Conservation (phyloP, 2,113 vertebrate species). For the Procavia capensis region DNA sequence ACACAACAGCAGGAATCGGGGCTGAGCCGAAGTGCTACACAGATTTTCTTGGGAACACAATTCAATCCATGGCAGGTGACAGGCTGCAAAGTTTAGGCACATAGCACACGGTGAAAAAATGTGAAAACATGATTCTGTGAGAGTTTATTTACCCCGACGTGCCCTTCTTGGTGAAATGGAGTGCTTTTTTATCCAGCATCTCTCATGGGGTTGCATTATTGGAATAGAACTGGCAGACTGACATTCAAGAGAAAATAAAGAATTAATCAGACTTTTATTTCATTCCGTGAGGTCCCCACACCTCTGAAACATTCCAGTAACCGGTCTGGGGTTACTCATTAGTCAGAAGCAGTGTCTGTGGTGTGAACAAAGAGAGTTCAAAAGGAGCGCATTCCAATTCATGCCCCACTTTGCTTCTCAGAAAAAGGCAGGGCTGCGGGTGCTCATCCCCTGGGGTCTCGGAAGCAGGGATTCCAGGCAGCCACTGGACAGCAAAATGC, state of each 20-base stretch:
- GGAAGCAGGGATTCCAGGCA: background rate
- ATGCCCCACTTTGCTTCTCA: background rate
- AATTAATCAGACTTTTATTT: conserved; percentile 73
- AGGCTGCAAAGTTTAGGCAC: rapidly evolving
- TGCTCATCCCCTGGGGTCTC: background rate
- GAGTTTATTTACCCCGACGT: background rate
- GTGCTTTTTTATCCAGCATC: background rate
- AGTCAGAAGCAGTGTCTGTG: background rate
- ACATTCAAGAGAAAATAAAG: conserved; percentile 73
- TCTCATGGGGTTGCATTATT: conserved; percentile 79
- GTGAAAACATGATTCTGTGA: conserved; percentile 36
- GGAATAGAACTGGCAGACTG: conserved; percentile 78
- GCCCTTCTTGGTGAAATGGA: background rate
- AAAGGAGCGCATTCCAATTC: background rate
- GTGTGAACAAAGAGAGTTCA: background rate
- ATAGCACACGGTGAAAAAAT: rapidly evolving
- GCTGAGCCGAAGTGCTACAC: too few species aligned
- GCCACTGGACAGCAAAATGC: background rate
- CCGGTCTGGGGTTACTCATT: background rate
- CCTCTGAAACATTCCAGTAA: background rate
- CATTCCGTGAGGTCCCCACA: conserved; percentile 67
- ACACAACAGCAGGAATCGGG: too few species aligned
- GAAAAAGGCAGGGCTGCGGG: background rate
- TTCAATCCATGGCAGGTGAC: too few species aligned
- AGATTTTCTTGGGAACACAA: too few species aligned